Base-by-base conservation (phyloP, 2,888 invertebrate species). In the Alsophila aescularia region DNA sequence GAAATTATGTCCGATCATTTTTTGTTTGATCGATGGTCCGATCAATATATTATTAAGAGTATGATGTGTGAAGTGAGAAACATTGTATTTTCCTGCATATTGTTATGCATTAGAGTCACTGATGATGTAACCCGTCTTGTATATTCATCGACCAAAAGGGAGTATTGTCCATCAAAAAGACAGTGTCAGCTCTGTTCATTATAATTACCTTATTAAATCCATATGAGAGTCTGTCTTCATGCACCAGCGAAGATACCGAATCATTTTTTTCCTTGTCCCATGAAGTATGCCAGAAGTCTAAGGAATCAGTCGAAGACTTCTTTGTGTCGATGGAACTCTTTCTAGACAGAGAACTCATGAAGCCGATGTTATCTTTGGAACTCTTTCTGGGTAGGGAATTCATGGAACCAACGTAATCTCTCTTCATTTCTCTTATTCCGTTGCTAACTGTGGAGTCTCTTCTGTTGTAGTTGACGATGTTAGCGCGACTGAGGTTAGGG, bases 251-350 rank as follows among this genome's bases (percentile, higher is more conserved):
- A 35, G 94, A 93, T 13, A 93, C 92, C n/a, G 94, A 93, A 67
- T 93, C 93, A 58, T 94, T 89, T 60, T 94, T 90, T 49, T 93
- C 93, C 1, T 93, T 90, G 69, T 95, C 95, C 95, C 95, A 95
- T 41, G 94, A 93, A 69, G 93, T 93, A 52, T 95, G 93, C 86
- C 94, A 93, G 41, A 93, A 92, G 72, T 96, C 95, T 80, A 96
- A 78, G 0, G 96, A 96, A 79, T 96, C 96, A 31, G 94, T 94
- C 0, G 96, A 96, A 50, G 90, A 91, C 60, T 90, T 91, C 67
- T 87, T 89, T 52, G 90, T 89, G 57, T 90, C 90, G 21, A 89
- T 87, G 0, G 90, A 90, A 70, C 86, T 90, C 70, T 94, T 92
- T 67, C 93, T 90, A 18, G 87, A 84, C 12, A 92, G 64, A 0